Percentiles rank a stretch among this genome's conserved stretches.
These are phyloP conservation scores for Erethizon dorsatum DNA, from an alignment of 2,797 vertebrate species.

Conservation along the genomic window DNA sequence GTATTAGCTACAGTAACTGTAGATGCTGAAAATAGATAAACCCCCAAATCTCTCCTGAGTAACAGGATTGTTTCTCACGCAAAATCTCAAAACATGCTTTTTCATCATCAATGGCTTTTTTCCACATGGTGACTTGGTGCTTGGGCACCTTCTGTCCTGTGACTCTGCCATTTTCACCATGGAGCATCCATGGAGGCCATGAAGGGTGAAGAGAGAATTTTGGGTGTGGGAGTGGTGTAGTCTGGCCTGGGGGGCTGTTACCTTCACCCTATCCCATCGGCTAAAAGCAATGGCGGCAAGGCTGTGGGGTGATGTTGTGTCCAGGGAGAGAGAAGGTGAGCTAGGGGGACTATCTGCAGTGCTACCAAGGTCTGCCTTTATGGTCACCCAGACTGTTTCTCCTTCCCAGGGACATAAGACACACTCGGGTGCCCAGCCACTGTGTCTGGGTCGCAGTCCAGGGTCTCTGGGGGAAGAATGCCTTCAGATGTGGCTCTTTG, in stretches of 20 bases:
- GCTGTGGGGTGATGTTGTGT: neutral
- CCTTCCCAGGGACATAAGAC: neutral
- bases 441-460: neutral
- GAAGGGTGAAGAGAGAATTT: neutral
- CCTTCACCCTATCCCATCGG: neutral
- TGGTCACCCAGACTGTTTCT: neutral
- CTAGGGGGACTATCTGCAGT: rapidly evolving
- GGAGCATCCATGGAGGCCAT: neutral
- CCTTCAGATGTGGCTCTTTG: neutral
- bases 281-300: neutral
- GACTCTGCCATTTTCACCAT: neutral
- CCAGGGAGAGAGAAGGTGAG: neutral
- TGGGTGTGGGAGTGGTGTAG: rapidly evolving
- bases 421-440: too few relatives aligned
- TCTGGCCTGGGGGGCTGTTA: too few relatives aligned
- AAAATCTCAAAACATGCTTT: neutral
- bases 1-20: rapidly evolving
- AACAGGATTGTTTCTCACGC: neutral
- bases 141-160: neutral
- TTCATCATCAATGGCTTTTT: neutral
- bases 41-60: neutral
- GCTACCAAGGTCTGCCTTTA: neutral
- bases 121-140: too few relatives aligned
- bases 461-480: too few relatives aligned
- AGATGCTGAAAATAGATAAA: neutral